phyloP scores from a whole-genome alignment of 2,888 invertebrate species.

The Sepioteuthis lessoniana region DNA sequence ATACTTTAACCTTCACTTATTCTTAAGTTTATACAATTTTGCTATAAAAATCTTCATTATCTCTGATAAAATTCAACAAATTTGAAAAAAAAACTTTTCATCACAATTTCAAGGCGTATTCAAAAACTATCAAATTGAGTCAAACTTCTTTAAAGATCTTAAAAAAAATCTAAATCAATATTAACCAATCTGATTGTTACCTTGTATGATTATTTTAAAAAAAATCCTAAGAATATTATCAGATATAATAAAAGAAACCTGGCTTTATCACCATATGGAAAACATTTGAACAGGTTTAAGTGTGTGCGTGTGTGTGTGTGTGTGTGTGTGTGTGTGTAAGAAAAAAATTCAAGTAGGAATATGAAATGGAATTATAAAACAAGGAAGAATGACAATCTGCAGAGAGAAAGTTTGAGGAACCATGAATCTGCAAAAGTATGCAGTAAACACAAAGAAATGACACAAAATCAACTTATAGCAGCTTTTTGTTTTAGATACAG shows the following conservation, averaged over 20 bases:
- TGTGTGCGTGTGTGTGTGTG: neutral
- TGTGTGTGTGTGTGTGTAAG: neutral
- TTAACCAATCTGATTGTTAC: neutral
- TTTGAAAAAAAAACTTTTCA: neutral
- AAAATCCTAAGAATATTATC: neutral
- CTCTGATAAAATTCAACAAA: neutral
- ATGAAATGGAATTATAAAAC: no score
- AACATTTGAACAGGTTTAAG: neutral
- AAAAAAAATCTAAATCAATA: neutral
- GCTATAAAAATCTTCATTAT: neutral
- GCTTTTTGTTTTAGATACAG: neutral
- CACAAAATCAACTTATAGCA: neutral
- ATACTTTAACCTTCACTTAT: neutral
- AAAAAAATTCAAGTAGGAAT: neutral
- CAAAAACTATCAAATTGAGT: neutral
- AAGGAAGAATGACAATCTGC: no score
- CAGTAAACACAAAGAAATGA: neutral
- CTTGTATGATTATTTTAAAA: neutral
- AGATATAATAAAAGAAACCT: neutral
- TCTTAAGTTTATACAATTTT: neutral
- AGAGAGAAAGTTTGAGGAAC: neutral
- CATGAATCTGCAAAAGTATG: constrained; percentile 3
- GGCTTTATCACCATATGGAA: neutral
- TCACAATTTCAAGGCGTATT: neutral
- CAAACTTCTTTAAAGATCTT: neutral